Base-by-base conservation (phyloP, 2,888 invertebrate species). In the Cephus pygmeus region DNA sequence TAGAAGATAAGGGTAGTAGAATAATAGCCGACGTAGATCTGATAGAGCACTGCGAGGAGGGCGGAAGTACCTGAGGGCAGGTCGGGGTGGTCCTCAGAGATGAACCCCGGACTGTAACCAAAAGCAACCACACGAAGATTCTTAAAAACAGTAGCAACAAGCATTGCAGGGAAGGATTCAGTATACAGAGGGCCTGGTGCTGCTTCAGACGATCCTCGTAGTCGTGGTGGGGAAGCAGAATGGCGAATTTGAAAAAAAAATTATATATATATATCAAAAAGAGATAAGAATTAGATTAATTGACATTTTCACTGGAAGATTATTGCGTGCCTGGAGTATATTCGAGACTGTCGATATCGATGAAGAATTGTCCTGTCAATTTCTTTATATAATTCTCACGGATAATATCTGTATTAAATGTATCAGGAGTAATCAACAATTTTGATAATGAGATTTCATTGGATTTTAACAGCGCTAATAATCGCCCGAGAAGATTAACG, bases 101-200 rank as follows among this genome's bases (percentile, higher is more conserved):
- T 75, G 82, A 83, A 80, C 81, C 86, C 83, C 85, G 81, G 69
- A 80, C 82, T 71, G 81, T 83, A 35, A 81, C 80, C 68, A 87
- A 77, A 40, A 84, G 79, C 79, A 85, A 79, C 71, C 85, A 73
- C 34, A 79, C 82, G 56, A 84, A 77, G 74, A 83, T 78, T 76
- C 76, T 84, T 34, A 88, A 86, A 75, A 84, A 83, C 76, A 79
- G 87, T 33, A 85, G 81, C 71, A 84, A 84, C 83, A 83, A 79
- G 82, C 84, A 31, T 76, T 90, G 88, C 80, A 81, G 81, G 69
- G 88, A 91, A 78, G 92, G 92, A 74, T 93, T 93, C 84, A 92
- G 92, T 87, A 92, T 93, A 83, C 92, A 92, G 69, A 90, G 93
- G 80, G 93, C 92, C 79, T 93, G 93, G 92, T 93, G 93, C 87